These are phyloP conservation scores for Phocoena sinus DNA, from an alignment of 2,113 vertebrate species.

Conservation along the genomic window DNA sequence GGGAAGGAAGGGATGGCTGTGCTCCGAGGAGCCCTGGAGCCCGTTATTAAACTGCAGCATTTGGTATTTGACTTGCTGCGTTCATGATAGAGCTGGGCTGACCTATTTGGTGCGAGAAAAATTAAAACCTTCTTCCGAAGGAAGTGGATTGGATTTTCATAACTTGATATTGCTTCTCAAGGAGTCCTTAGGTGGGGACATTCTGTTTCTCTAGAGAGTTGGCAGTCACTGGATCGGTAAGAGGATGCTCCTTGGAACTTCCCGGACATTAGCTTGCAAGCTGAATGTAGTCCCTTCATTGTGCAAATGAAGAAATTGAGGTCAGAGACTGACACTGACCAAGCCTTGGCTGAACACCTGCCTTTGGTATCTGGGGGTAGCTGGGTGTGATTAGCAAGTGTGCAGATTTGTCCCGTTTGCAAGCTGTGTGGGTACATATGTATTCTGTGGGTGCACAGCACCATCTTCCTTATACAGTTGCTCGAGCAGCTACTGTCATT, in stretches of 20 bases:
- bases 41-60: not conserved
- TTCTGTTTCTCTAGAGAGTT: not conserved
- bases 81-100: not conserved
- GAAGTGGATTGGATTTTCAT: not conserved
- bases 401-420: not conserved
- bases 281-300: not conserved
- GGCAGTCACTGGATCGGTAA: not conserved
- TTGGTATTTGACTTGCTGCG: not conserved
- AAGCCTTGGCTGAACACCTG: not conserved
- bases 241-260: not conserved
- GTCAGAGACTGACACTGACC: not conserved
- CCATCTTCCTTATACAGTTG: not conserved
- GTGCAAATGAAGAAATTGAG: not conserved
- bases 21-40: not conserved
- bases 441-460: not conserved
- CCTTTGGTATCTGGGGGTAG: not conserved
- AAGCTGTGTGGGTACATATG: no score
- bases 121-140: not conserved
- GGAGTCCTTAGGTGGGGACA: not conserved
- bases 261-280: not conserved
- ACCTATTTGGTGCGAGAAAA: not conserved
- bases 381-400: not conserved
- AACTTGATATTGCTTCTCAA: not conserved
- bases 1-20: not conserved
- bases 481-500: not conserved